Base-by-base conservation (phyloP, 64 coral and sea anemone species). In the Dendrophyllia cribrosa region DNA sequence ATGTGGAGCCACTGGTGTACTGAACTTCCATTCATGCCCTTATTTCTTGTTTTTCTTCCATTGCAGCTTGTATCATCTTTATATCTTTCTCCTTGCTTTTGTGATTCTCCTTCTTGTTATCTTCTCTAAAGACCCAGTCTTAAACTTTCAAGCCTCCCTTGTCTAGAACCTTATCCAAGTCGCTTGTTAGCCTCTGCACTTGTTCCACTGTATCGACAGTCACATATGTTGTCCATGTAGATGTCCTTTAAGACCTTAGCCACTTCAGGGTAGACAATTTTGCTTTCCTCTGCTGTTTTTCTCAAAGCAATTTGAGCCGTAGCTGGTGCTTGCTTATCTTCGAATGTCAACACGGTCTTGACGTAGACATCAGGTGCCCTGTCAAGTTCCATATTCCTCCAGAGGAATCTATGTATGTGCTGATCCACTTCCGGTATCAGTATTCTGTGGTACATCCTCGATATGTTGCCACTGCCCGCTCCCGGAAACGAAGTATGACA, bases 181-280 rank as follows among this genome's bases (percentile, higher is more conserved):
- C 89, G 59, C 52, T 43, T 17, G 78, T 70, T 8, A 73, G 70
- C 8, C 73, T 53, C 5, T 23, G 51, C 63, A 9, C 79, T 61
- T 91, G 52, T 72, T 70, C 78, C 7, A 20, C 61, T 12, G 89
- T 83, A 3, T 63, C 16, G 3, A 75, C 79, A 92, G 59, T 90
- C 74, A 51, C 88, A 90, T 45, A 90, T 90, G 20, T 90, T 75
- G 69, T 91, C 89, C 89, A 91, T 91, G 82, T 92, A 92, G 51
- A 71, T 77, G 4, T 92, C 44, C 62, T 86, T 73, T 3, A 92
- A 13, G 43, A 88, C 85, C 51, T 88, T 59, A 16, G 75, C 92
- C 16, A 85, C 92, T 34, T 78, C 92, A 75, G 92, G 92, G 64
- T 74, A 93, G 24, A n/a, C 56, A 23, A 72, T 53, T 26, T 23